These are phyloP conservation scores for Scophthalmus maximus DNA, from an alignment of 2,113 vertebrate genomes.

Conservation along the genomic window DNA sequence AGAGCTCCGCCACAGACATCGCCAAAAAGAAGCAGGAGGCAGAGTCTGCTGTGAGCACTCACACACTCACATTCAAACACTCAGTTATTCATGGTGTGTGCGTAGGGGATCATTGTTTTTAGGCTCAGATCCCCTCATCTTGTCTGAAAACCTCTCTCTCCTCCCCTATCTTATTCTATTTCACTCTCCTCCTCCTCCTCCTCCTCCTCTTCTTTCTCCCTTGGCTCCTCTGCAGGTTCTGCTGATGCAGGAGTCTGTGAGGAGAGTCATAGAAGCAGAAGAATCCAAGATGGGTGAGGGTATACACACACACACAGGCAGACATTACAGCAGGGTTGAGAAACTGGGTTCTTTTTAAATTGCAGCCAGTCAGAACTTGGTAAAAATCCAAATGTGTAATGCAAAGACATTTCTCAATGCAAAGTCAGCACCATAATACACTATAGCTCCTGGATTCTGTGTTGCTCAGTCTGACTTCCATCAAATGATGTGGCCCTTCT, in stretches of 20 bases:
- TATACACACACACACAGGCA: conserved; percentile 16
- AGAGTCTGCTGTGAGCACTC: conserved; percentile 90
- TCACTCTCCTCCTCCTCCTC: conserved; percentile 5
- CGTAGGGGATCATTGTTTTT: conserved; percentile 41
- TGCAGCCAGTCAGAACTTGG: conserved; percentile 47
- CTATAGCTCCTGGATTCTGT: conserved; percentile 28
- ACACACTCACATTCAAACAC: conserved; percentile 17
- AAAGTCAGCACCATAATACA: conserved; percentile 28
- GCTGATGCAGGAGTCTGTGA: conserved; percentile 97
- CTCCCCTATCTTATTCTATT: conserved; percentile 31
- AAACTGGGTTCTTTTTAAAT: conserved; percentile 35
- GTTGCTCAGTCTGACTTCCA: conserved; percentile 31
- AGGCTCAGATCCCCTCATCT: conserved; percentile 42
- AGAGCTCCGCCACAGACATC: conserved; percentile 88
- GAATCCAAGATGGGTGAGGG: conserved; percentile 95
- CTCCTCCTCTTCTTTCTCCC: conserved; percentile 23
- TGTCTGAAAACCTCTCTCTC: conserved; percentile 27
- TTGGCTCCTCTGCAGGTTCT: conserved; percentile 84
- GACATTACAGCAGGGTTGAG: conserved; percentile 14
- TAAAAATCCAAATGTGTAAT: conserved; percentile 48
- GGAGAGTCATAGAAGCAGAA: conserved; percentile 93
- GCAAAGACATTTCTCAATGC: conserved; percentile 45
- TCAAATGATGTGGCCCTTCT: conserved; percentile 38
- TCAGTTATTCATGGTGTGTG: conserved; percentile 23
- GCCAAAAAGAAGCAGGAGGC: conserved; percentile 95